Evolutionary conservation across 1,140 invertebrate genomes (phyloP).

Genomic region (Hyposmocoma kahamanoa): DNA sequence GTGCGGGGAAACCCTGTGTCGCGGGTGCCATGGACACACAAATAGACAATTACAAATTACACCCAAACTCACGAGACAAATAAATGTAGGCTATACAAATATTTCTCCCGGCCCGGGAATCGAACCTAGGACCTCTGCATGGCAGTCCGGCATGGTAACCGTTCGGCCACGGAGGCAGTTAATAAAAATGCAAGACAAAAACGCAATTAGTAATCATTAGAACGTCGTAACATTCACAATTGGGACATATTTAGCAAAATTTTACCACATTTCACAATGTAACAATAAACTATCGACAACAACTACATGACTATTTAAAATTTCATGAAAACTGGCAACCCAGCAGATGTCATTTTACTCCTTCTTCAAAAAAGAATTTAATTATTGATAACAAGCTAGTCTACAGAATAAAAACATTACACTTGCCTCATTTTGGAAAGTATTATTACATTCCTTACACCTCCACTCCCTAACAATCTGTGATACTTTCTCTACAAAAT

Average conservation of each 20-base stretch:
- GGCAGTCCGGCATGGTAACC: no score
- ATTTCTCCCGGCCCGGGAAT: no score
- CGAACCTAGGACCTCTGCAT: no score
- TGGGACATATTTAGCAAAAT: background rate
- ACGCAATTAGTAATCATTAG: no score
- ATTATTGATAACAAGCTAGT: background rate
- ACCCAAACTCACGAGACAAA: no score
- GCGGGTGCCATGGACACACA: no score
- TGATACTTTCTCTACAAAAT: slow-evolving; percentile 11
- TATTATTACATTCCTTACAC: slow-evolving; percentile 21
- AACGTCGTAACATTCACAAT: no score
- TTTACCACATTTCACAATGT: background rate
- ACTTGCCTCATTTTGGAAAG: slow-evolving; percentile 23
- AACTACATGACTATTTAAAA: background rate
- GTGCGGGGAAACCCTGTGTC: no score
- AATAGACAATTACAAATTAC: no score
- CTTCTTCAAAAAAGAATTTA: slow-evolving; percentile 15
- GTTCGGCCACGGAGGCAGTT: no score
- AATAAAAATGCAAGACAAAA: no score
- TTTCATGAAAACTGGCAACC: background rate
- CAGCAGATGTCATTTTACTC: slow-evolving; percentile 21
- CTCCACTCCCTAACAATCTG: slow-evolving; percentile 20
- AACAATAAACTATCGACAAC: background rate
- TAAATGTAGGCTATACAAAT: no score
- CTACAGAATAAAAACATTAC: background rate